A percentile compares a stretch with the other conserved stretches of the same genome.
phyloP scores from a whole-genome alignment of 1,140 invertebrate genomes.

The Drosophila hydei region DNA sequence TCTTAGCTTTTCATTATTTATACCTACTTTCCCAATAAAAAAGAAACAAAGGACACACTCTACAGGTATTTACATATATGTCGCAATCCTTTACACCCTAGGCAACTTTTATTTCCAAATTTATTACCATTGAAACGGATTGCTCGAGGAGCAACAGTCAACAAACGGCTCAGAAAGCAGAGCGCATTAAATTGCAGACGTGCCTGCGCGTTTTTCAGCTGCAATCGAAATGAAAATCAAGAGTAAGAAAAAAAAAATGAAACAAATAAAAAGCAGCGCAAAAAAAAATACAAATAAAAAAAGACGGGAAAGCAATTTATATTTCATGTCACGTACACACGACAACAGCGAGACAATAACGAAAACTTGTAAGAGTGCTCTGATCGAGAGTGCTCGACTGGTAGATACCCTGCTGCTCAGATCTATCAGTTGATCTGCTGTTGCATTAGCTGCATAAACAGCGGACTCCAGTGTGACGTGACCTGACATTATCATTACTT shows the following conservation, averaged over 20 bases:
- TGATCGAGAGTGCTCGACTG: neutral
- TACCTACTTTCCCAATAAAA: neutral
- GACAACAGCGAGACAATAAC: slow-evolving; percentile 29
- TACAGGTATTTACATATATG: slow-evolving; percentile 10
- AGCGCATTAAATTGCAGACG: slow-evolving; percentile 60
- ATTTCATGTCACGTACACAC: slow-evolving; percentile 61
- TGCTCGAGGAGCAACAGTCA: slow-evolving; percentile 12
- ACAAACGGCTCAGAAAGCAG: slow-evolving; percentile 21
- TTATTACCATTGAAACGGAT: slow-evolving; percentile 23
- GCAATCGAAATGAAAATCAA: slow-evolving; percentile 64
- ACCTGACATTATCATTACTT: no score
- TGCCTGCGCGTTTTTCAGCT: slow-evolving; percentile 42
- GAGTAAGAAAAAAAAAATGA: slow-evolving; percentile 19
- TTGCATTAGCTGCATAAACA: no score
- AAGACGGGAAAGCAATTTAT: slow-evolving; percentile 42
- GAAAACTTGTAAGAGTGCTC: slow-evolving; percentile 9
- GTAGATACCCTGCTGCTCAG: neutral
- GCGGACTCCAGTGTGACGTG: no score
- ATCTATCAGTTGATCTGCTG: no score
- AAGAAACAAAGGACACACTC: neutral
- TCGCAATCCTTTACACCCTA: slow-evolving; percentile 23
- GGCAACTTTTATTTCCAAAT: slow-evolving; percentile 14
- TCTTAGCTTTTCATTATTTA: neutral
- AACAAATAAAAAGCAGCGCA: slow-evolving; percentile 5
- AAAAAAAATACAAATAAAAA: slow-evolving; percentile 14